These are phyloP conservation scores for Synanthedon vespiformis DNA, from an alignment of 2,888 invertebrate genomes.

Conservation along the genomic window DNA sequence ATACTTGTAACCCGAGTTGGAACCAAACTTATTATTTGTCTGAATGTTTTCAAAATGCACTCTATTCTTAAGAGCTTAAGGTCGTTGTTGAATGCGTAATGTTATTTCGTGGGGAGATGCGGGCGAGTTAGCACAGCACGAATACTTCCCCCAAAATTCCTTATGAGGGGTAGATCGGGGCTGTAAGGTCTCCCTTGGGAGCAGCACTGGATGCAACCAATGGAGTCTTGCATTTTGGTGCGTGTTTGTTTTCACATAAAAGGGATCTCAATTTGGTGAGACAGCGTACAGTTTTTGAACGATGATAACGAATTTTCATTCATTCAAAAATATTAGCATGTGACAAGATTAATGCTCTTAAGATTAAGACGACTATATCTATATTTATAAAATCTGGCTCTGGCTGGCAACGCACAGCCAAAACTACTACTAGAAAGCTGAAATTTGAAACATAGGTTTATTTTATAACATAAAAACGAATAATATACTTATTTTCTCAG, in stretches of 20 bases:
- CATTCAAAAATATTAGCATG: too few relatives aligned
- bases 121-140: conserved; percentile 28
- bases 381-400: too few relatives aligned
- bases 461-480: too few relatives aligned
- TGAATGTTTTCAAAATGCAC: not conserved
- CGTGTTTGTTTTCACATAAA: conserved; percentile 29
- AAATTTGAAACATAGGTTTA: too few relatives aligned
- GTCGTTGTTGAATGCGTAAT: not conserved
- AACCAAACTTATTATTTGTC: not conserved
- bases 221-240: conserved; percentile 37
- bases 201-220: conserved; percentile 34
- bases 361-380: too few relatives aligned
- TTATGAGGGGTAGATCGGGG: conserved; percentile 23
- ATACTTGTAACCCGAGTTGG: conserved; percentile 30
- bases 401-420: too few relatives aligned
- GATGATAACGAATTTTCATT: not conserved
- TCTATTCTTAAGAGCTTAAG: not conserved
- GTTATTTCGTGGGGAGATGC: conserved; percentile 5
- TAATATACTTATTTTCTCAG: too few relatives aligned
- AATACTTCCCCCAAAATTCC: conserved; percentile 35
- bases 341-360: too few relatives aligned
- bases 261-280: not conserved
- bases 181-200: conserved; percentile 33
- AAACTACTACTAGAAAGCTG: too few relatives aligned
- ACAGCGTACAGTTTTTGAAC: not conserved